A percentile compares a stretch with the other conserved stretches of the same genome.
Evolutionary conservation across 2,888 invertebrate species (phyloP).

Genomic region (Oconnorella tubifera): DNA sequence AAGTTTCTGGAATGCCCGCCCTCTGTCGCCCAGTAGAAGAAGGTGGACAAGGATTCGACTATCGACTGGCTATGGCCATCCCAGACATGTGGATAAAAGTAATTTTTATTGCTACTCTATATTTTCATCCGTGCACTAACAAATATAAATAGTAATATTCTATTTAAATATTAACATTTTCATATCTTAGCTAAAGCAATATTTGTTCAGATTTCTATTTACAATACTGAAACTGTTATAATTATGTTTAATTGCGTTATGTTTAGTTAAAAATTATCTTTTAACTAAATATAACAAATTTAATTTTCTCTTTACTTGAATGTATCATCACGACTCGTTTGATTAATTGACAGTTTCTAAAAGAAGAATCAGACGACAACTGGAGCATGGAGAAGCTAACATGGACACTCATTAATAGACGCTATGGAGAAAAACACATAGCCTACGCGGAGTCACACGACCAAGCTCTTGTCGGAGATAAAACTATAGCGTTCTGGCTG

Average conservation of each 20-base stretch:
- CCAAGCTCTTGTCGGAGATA: constrained; percentile 71
- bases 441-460: constrained; percentile 85
- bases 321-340: too few species aligned
- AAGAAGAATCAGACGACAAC: constrained; percentile 73
- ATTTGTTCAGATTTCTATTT: too few species aligned
- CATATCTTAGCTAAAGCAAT: too few species aligned
- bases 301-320: too few species aligned
- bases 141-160: too few species aligned
- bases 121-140: too few species aligned
- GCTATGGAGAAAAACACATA: constrained; percentile 94
- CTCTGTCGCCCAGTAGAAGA: constrained; percentile 87
- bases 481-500: constrained; percentile 98
- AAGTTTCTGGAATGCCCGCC: constrained; percentile 93
- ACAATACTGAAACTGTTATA: too few species aligned
- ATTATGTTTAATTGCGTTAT: too few species aligned
- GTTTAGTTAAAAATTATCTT: too few species aligned
- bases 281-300: too few species aligned
- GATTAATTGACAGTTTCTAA: constrained; percentile 49
- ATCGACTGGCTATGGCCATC: constrained; percentile 96
- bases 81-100: constrained; percentile 95
- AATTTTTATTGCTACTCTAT: constrained; percentile 1
- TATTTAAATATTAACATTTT: too few species aligned
- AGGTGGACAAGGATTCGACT: constrained; percentile 93
- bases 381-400: constrained; percentile 90
- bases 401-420: constrained; percentile 86